Base-by-base conservation (phyloP, 2,797 vertebrate species). In the Salarias fasciatus region DNA sequence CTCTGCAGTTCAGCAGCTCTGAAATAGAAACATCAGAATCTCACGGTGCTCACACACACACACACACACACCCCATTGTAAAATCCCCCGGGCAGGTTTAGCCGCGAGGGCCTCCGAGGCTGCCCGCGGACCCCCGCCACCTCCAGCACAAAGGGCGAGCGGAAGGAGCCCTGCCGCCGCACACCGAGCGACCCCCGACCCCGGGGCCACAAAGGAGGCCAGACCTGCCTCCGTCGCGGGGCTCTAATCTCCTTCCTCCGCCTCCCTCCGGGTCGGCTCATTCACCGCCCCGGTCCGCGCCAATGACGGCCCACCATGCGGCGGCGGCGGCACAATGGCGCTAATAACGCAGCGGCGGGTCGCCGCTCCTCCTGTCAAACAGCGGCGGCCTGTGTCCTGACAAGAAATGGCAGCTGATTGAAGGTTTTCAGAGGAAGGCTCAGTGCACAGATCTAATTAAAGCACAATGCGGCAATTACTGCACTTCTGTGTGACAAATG, bases 81-180 rank as follows among this genome's bases (percentile, higher is more conserved):
- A 61, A 53, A n/a, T n/a, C 37, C 64, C 66, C 63, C 14, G 40
- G 12, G 64, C 58, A 44, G 44, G 48, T 63, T 54, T 33, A 64
- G 53, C 51, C 13, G 51, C 1, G 53, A 49, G 63, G 53, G 51
- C 63, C 56, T 47, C 52, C 33, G 6, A 35, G 9, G 6, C 33
- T 35, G 6, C 33, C 33, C 9, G 6, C 33, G 35, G 18, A 35
- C 33, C 6, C 53, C 36, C 57, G 30, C 46, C 11, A 10, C 18
- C 44, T 12, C 38, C 50, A 11, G 9, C 49, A 14, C 65, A 49
- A 82, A 83, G 72, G 77, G 57, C 53, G 55, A 72, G 15, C 72
- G 72, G 86, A 88, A 86, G 80, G 82, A 48, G 69, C 58, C 79
- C 81, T 61, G 76, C 86, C 84, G 83, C 68, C 81, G 69, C 63